Percentiles rank a stretch among this genome's conserved stretches.
phyloP scores from a whole-genome alignment of 2,888 invertebrate species.

The Caradrina clavipalpis region DNA sequence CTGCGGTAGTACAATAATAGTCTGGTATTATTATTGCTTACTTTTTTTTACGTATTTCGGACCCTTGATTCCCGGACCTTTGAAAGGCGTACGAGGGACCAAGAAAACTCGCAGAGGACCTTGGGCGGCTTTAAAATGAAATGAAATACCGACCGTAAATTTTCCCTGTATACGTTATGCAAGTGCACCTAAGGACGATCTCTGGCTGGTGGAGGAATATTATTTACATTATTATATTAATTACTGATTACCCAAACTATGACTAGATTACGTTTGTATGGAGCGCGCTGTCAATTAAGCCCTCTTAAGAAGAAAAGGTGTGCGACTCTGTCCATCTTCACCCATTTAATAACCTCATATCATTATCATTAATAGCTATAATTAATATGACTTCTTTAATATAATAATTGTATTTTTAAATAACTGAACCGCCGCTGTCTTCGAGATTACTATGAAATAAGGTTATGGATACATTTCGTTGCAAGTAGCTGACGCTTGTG shows the following conservation, averaged over 20 bases:
- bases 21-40: too few relatives aligned
- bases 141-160: too few relatives aligned
- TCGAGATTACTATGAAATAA: constrained; percentile 63
- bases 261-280: background rate
- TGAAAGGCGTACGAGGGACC: too few relatives aligned
- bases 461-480: constrained; percentile 65
- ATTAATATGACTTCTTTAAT: constrained; percentile 32
- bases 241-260: background rate
- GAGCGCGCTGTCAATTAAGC: background rate
- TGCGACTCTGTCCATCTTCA: background rate
- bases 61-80: too few relatives aligned
- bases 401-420: constrained; percentile 21
- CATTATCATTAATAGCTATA: constrained; percentile 21
- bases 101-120: too few relatives aligned
- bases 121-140: too few relatives aligned
- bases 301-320: constrained; percentile 5
- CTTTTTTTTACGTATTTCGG: too few relatives aligned
- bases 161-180: too few relatives aligned
- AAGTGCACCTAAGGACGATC: too few relatives aligned
- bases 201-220: too few relatives aligned
- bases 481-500: constrained; percentile 57
- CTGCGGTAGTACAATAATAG: too few relatives aligned
- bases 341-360: constrained; percentile 29
- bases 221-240: too few relatives aligned
- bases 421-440: constrained; percentile 35